Evolutionary conservation across 2,888 invertebrate species (phyloP), one percentile per base, ranked within the genome.

Genomic region (Nymphalis urticae): DNA sequence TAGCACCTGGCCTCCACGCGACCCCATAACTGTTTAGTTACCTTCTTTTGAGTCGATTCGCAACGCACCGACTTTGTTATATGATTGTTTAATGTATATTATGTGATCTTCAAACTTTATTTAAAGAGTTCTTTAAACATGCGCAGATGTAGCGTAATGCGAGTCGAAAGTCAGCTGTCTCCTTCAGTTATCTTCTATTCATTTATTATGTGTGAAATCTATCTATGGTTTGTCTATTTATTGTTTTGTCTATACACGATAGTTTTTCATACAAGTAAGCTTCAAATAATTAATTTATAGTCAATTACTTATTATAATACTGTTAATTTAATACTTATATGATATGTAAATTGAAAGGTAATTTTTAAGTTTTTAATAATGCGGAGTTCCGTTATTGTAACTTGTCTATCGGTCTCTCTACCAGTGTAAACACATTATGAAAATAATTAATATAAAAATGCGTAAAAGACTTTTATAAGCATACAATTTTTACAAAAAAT

Each of bases 61-160:
- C 85, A 82, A 89, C 88, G 89, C 89, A 80, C 83, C 83, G 84
- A 85, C 85, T 85, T 89, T 89, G 85, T 88, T 83, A 88, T 85
- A 85, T 83, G 87, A 84, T 87, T 89, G 88, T 92, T 91, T 90
- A 90, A 91, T 90, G 88, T 89, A 90, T 85, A 90, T 91, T 90
- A 91, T 90, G 89, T 91, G 89, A 90, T 90, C 89, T 90, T 89
- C 82, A 82, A 88, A 90, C 84, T 77, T 79, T 87, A 84, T 91
- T 88, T 89, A 90, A 92, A 90, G 89, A 89, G 88, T 89, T 90
- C 85, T 89, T 84, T 83, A 90, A 90, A 89, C 85, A 88, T 86
- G 85, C 82, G 86, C 89, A 90, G 89, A 89, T 89, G 90, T 76
- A 47, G 56, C 42, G 42, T 48, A 21, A 70, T 68, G 82, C 73